Evolutionary conservation across 2,888 invertebrate genomes (phyloP).

Genomic region (Brenthis hecate): DNA sequence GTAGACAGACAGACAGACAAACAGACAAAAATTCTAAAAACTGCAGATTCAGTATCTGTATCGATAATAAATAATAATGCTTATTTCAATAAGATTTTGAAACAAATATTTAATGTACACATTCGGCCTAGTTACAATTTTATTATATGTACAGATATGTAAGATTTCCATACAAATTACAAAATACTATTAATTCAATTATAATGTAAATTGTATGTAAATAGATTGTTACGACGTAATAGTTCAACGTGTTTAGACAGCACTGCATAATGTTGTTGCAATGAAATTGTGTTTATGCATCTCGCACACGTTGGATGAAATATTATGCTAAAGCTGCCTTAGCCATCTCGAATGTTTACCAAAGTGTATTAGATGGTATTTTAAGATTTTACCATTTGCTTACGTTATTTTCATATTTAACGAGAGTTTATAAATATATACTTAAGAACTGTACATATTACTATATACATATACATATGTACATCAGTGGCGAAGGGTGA

Average conservation of each 20-base stretch:
- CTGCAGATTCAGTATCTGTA: no score
- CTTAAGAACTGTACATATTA: no score
- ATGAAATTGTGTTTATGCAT: conserved; percentile 23
- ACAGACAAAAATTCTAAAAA: no score
- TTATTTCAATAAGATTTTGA: no score
- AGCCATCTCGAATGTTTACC: conserved; percentile 9
- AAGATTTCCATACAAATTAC: not conserved
- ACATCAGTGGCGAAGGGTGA: no score
- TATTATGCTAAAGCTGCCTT: conserved; percentile 14
- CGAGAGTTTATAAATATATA: no score
- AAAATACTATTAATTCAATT: conserved; percentile 2
- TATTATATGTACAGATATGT: no score
- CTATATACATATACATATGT: no score
- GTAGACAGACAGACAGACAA: no score
- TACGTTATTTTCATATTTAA: not conserved
- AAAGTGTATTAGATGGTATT: conserved; percentile 8
- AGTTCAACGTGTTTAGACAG: conserved; percentile 27
- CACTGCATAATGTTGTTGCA: conserved; percentile 24
- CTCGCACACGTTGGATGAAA: conserved; percentile 20
- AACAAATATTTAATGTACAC: no score
- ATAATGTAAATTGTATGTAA: conserved; percentile 23
- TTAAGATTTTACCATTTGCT: conserved; percentile 10
- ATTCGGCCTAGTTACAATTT: no score
- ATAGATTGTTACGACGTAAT: conserved; percentile 22
- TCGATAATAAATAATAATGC: no score